These are phyloP conservation scores for Tyrannus savana DNA, from an alignment of 2,113 vertebrate genomes.

Conservation along the genomic window DNA sequence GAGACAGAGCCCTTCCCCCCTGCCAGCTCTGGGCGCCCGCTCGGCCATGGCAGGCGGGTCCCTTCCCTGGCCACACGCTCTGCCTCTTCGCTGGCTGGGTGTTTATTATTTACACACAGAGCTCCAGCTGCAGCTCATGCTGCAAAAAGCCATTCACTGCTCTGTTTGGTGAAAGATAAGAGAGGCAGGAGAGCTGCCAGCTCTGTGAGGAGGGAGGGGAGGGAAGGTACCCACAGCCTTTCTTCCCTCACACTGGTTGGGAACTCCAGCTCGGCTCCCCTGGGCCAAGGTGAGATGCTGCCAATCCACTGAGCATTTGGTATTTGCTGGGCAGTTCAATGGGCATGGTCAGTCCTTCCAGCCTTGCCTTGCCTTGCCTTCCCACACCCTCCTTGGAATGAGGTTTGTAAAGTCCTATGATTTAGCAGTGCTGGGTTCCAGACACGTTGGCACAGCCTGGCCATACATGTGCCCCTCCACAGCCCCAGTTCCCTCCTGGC, in stretches of 20 bases:
- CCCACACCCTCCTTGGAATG: not conserved
- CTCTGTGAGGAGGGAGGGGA: accelerated
- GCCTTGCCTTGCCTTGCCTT: not conserved
- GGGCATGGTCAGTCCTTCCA: not conserved
- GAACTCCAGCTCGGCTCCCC: not conserved
- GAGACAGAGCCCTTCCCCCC: not conserved
- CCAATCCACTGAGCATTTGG: not conserved
- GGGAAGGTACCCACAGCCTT: not conserved
- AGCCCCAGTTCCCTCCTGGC: not conserved
- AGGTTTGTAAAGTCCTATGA: not conserved
- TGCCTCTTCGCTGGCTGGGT: not conserved
- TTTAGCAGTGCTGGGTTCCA: not conserved
- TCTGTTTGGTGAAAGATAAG: constrained; percentile 12
- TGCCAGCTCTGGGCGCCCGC: accelerated
- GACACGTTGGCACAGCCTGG: accelerated
- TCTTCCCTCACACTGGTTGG: accelerated
- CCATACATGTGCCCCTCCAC: not conserved
- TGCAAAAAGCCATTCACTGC: not conserved
- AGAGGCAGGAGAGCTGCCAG: constrained; percentile 45
- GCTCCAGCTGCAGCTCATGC: constrained; percentile 23
- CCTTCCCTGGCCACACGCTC: not conserved
- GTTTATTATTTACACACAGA: not conserved
- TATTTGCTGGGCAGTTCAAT: not conserved
- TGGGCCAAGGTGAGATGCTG: not conserved
- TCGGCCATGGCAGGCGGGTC: not conserved